Conservation (phyloP, 2,113 vertebrate genomes). For the pig (Sus scrofa) region DNA sequence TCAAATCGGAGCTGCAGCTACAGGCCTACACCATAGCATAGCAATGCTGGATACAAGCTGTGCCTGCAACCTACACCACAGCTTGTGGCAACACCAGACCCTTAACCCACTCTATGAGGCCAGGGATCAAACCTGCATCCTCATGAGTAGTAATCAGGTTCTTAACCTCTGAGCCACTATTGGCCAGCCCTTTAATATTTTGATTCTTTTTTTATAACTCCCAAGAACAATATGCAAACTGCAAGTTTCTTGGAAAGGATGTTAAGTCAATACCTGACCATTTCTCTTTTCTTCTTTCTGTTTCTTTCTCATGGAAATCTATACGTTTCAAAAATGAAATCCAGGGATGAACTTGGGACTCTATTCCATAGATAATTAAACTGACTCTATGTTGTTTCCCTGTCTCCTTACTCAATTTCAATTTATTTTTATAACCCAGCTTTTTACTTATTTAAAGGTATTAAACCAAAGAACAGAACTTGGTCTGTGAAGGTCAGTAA, state of each 20-base stretch:
- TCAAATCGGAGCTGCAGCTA: no score
- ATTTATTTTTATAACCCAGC: neutral
- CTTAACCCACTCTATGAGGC: no score
- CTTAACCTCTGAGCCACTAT: no score
- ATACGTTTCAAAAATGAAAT: neutral
- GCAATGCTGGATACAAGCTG: no score
- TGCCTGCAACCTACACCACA: no score
- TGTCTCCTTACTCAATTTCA: neutral
- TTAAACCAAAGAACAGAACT: neutral
- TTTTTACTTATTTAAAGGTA: neutral
- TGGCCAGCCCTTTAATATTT: neutral
- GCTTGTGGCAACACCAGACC: no score
- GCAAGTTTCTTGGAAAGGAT: neutral
- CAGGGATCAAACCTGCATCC: no score
- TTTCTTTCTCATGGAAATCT: neutral
- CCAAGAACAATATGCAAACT: neutral
- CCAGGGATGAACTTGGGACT: neutral
- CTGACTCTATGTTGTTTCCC: fast-evolving
- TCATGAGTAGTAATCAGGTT: no score
- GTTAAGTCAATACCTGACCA: neutral
- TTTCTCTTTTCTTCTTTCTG: neutral
- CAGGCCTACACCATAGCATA: no score
- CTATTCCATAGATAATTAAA: neutral
- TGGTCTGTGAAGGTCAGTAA: neutral
- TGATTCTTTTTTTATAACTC: neutral